Base-by-base conservation (phyloP, 2,888 invertebrate genomes). In the Leptura quadrifasciata region DNA sequence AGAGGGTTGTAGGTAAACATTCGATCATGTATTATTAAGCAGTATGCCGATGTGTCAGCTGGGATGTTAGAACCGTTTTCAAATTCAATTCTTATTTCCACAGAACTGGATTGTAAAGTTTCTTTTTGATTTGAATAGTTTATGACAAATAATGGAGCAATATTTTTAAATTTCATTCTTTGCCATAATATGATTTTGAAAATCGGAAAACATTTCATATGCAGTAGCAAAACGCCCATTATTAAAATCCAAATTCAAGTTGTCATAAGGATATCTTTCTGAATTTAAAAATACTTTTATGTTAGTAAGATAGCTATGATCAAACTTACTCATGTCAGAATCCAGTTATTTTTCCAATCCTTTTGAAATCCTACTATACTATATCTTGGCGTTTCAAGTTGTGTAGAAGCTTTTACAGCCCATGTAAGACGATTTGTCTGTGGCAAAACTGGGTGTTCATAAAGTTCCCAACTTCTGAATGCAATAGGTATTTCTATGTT, bases 351-450 rank as follows among this genome's bases (percentile, higher is more conserved):
- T 82, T 87, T 88, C 84, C 5, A 79, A 70, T 85, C 79, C 17
- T 86, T 88, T 84, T 89, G 88, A 61, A 88, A 85, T 12, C 83
- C 88, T 20, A 88, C 55, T 58, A 89, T 85, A 18, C 89, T n/a
- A 76, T 80, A 89, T 67, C 88, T 76, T 1, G 88, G 88, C 81
- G 68, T 77, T 54, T 78, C 76, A 55, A 88, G 74, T 73, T 77
- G 73, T 6, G 75, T 35, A 10, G 64, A 39, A 17, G 87, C 86
- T 77, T 86, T 85, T 2, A 86, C 74, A 9, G 83, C 76, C 86
- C 87, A 86, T 24, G 82, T 76, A 76, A 86, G 24, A 24, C 24
- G 24, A 24, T 24, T 24, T 24, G 24, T 24, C 5, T 24, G 24
- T 5, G 24, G 88, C 75, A 58, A 15, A n/a, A 60, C 9, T 12